Conservation (phyloP, 2,113 vertebrate genomes). For the Dendrocopos noguchii region DNA sequence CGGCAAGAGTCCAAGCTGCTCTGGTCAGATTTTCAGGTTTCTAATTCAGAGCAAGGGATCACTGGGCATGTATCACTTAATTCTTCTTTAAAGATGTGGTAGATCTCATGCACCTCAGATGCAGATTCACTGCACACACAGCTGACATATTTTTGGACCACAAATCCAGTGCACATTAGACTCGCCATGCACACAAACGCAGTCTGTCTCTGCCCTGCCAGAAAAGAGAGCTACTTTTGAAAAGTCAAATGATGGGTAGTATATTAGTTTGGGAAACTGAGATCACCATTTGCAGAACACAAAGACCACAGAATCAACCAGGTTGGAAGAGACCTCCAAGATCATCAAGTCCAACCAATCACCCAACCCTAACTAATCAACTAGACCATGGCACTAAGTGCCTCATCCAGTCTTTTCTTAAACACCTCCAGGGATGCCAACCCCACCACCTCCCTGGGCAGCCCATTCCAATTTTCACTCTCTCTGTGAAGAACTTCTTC, state of each 20-base stretch:
- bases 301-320: background rate
- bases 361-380: too few species aligned
- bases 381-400: too few species aligned
- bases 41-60: background rate
- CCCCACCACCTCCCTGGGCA: too few species aligned
- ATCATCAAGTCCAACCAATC: too few species aligned
- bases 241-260: background rate
- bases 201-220: background rate
- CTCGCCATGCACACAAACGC: rapidly evolving
- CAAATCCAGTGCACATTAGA: background rate
- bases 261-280: background rate
- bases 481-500: too few species aligned
- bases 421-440: too few species aligned
- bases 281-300: background rate
- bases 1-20: background rate
- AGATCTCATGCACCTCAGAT: background rate
- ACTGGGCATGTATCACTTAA: background rate
- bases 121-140: background rate
- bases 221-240: background rate
- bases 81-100: background rate
- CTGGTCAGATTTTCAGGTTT: background rate
- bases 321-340: too few species aligned
- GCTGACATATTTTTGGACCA: background rate
- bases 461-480: too few species aligned
- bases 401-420: too few species aligned